These are phyloP conservation scores for Blastobasis lacticolella DNA, from an alignment of 2,888 invertebrate genomes.

Conservation along the genomic window DNA sequence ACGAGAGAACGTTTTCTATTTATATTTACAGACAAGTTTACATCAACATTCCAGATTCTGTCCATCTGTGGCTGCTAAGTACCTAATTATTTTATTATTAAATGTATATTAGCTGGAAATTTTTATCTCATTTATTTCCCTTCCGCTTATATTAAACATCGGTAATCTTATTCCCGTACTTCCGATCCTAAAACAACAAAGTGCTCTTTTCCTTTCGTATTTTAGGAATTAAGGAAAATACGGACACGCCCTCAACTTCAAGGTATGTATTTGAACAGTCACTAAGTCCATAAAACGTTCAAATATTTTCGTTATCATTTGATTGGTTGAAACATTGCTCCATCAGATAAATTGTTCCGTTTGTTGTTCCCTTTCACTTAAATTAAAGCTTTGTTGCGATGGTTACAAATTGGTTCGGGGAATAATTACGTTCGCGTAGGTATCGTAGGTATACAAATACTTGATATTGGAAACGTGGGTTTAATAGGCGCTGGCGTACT, in stretches of 20 bases:
- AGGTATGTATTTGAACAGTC: background rate
- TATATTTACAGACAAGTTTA: no score
- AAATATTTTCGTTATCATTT: no score
- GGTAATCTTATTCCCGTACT: background rate
- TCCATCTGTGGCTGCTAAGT: no score
- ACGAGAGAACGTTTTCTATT: no score
- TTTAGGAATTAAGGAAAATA: background rate
- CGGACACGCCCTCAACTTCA: background rate
- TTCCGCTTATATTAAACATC: no score
- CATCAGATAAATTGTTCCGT: background rate
- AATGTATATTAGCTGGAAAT: no score
- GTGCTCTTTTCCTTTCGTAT: background rate
- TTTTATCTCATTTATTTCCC: no score
- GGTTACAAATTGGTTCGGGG: background rate
- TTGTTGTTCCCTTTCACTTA: background rate
- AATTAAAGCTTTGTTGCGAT: background rate
- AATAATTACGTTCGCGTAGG: background rate
- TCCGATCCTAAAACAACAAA: background rate
- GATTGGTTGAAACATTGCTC: background rate
- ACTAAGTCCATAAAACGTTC: background rate
- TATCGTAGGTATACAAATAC: no score
- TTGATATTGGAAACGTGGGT: background rate
- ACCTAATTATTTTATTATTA: no score
- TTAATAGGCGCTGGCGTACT: no score
- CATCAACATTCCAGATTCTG: no score